Conservation (phyloP, 2,888 invertebrate species). For the Synanthedon vespiformis region DNA sequence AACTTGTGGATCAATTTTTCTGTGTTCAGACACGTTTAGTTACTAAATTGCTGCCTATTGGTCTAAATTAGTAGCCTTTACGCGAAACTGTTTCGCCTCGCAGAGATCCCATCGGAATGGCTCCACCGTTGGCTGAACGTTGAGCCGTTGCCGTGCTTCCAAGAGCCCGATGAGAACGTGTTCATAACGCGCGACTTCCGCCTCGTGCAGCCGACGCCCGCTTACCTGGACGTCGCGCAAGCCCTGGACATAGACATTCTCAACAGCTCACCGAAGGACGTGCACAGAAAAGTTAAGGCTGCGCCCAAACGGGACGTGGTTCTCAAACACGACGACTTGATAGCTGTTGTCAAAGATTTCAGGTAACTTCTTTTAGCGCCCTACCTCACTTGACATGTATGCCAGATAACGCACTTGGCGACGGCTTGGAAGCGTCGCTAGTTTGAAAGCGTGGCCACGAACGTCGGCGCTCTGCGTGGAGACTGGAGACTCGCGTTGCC, state of each 20-base stretch:
- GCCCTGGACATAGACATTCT: slow-evolving; percentile 32
- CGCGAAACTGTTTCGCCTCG: background rate
- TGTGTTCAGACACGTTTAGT: too few species aligned
- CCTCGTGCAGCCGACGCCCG: slow-evolving; percentile 55
- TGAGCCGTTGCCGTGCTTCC: slow-evolving; percentile 69
- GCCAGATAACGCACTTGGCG: too few species aligned
- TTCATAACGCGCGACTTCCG: slow-evolving; percentile 80
- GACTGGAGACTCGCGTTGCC: too few species aligned
- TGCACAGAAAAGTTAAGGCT: slow-evolving; percentile 31
- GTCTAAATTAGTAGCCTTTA: too few species aligned
- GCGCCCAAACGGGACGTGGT: slow-evolving; percentile 14
- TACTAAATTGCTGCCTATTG: too few species aligned
- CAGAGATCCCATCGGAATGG: slow-evolving; percentile 75
- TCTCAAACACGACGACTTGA: slow-evolving; percentile 36
- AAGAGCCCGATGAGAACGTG: slow-evolving; percentile 77
- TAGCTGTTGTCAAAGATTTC: slow-evolving; percentile 53
- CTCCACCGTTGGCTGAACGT: slow-evolving; percentile 72
- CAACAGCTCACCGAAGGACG: slow-evolving; percentile 35
- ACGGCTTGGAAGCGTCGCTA: too few species aligned
- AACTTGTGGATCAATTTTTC: too few species aligned
- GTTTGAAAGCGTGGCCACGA: too few species aligned
- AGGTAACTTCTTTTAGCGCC: slow-evolving; percentile 31
- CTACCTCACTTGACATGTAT: too few species aligned
- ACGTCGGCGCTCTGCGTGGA: too few species aligned
- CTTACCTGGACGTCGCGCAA: slow-evolving; percentile 33